Conservation (phyloP, 1,140 invertebrate genomes). For the Aphidius ervi region DNA sequence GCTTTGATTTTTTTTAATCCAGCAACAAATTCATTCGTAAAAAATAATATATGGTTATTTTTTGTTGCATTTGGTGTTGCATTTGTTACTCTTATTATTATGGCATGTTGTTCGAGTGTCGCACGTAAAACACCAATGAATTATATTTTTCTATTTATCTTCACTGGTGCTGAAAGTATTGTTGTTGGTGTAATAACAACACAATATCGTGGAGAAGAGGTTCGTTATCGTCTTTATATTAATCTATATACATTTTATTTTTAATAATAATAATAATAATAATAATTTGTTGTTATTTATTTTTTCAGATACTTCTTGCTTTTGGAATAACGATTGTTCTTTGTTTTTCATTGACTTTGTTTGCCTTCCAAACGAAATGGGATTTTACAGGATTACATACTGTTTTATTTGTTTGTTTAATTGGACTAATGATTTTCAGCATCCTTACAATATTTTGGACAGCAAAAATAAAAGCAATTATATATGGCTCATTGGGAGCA, state of each 20-base stretch:
- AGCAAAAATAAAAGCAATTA: conserved; percentile 59
- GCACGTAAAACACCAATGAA: conserved; percentile 83
- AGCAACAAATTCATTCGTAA: conserved; percentile 59
- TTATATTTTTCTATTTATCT: conserved; percentile 81
- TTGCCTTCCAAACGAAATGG: conserved; percentile 89
- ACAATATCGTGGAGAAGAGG: conserved; percentile 56
- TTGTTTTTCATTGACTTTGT: conserved; percentile 79
- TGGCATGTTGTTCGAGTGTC: conserved; percentile 84
- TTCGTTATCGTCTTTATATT: conserved; percentile 33
- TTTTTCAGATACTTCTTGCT: conserved; percentile 69
- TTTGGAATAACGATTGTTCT: conserved; percentile 77
- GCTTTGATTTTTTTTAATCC: conserved; percentile 70
- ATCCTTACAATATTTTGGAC: conserved; percentile 67
- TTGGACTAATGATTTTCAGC: conserved; percentile 84
- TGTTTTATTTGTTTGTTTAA: conserved; percentile 68
- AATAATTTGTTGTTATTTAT: conserved; percentile 6
- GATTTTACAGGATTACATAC: conserved; percentile 87
- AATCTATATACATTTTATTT: too few relatives aligned
- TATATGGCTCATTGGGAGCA: conserved; percentile 80
- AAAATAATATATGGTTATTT: conserved; percentile 46
- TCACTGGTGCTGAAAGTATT: conserved; percentile 77
- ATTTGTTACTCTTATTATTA: conserved; percentile 72
- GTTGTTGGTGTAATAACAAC: conserved; percentile 67
- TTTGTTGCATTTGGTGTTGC: conserved; percentile 67
- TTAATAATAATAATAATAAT: too few relatives aligned